phyloP scores from a whole-genome alignment of 92 coral and sea anemone genomes.

The Phymanthus crucifer region DNA sequence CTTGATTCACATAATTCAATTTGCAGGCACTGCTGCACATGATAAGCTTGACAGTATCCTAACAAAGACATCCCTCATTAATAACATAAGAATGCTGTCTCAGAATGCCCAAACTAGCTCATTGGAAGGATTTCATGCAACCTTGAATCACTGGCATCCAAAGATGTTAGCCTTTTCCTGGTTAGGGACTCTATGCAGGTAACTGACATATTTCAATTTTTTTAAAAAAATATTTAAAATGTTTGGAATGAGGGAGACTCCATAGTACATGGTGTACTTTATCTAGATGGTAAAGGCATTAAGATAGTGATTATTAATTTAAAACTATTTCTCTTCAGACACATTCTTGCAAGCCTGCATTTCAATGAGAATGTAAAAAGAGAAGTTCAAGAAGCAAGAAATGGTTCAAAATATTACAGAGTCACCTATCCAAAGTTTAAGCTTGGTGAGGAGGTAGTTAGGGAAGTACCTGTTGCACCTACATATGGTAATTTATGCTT shows the following conservation, averaged over 20 bases:
- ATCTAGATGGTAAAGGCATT: not conserved
- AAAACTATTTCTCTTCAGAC: slow-evolving; percentile 17
- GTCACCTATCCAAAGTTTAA: slow-evolving; percentile 49
- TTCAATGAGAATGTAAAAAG: slow-evolving; percentile 51
- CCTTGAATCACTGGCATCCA: slow-evolving; percentile 10
- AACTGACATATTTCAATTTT: slow-evolving; percentile 4
- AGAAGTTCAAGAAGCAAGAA: slow-evolving; percentile 22
- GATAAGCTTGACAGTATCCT: no score
- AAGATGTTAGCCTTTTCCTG: slow-evolving; percentile 10
- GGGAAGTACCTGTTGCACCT: slow-evolving; percentile 48
- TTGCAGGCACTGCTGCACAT: no score
- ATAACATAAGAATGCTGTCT: not conserved
- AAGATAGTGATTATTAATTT: slow-evolving; percentile 1
- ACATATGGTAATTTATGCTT: slow-evolving; percentile 28
- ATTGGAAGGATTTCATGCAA: slow-evolving; percentile 11
- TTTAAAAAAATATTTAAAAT: not conserved
- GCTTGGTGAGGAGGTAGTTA: slow-evolving; percentile 49
- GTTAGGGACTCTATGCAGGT: slow-evolving; percentile 3
- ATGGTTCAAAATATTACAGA: slow-evolving; percentile 25
- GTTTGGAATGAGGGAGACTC: not conserved
- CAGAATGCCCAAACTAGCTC: not conserved
- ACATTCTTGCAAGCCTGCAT: slow-evolving; percentile 40
- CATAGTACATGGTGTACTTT: not conserved
- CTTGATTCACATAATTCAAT: no score
- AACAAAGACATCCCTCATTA: not conserved